phyloP scores from a whole-genome alignment of 2,113 vertebrate genomes.

The Pelvicachromis taeniatus region DNA sequence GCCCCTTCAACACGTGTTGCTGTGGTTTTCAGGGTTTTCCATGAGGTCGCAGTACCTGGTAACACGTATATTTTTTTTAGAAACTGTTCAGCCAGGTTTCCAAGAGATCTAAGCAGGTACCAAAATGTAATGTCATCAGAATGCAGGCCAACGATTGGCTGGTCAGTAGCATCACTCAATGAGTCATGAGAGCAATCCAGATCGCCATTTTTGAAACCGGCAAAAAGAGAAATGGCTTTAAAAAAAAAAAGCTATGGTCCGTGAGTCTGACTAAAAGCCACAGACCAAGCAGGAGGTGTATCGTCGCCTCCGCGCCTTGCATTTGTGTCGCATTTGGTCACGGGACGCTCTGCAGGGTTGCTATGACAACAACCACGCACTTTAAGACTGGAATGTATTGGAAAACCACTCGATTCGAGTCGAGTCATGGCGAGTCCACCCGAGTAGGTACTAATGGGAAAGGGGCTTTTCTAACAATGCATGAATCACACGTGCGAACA shows the following conservation, averaged over 20 bases:
- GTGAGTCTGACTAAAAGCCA: not conserved
- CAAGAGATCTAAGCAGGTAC: not conserved
- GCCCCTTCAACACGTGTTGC: not conserved
- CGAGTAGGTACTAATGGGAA: not conserved
- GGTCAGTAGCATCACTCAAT: not conserved
- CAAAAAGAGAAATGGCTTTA: not conserved
- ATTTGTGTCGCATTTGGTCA: fast-evolving
- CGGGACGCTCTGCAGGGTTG: not conserved
- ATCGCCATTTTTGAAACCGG: no score
- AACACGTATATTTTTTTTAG: not conserved
- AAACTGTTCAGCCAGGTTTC: not conserved
- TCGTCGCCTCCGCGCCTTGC: no score
- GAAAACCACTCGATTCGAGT: not conserved
- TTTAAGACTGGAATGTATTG: not conserved
- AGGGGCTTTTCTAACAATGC: not conserved
- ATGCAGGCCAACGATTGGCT: not conserved
- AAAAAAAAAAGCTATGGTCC: fast-evolving
- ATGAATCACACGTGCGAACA: not conserved
- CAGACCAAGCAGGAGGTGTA: not conserved
- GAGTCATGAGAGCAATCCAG: not conserved
- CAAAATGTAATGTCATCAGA: not conserved
- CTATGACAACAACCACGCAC: not conserved
- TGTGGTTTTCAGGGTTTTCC: not conserved
- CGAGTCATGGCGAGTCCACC: not conserved
- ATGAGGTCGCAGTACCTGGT: not conserved